These are phyloP conservation scores for Dunckerocampus dactyliophorus DNA, from an alignment of 2,113 vertebrate genomes.

Conservation along the genomic window DNA sequence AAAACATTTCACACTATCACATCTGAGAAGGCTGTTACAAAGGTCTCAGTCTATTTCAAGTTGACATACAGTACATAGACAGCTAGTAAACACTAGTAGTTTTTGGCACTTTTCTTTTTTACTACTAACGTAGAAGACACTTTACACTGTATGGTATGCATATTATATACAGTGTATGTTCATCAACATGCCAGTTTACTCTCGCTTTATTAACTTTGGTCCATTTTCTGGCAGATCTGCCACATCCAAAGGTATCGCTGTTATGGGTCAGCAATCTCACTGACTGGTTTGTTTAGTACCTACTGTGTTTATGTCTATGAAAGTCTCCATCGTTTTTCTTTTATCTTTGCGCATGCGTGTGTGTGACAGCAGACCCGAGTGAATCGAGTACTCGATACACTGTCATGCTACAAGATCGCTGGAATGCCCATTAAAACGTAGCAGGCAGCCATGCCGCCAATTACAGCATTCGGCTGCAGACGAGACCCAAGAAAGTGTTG, in stretches of 20 bases:
- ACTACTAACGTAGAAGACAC: neutral
- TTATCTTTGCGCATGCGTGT: too few species aligned
- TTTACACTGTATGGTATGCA: neutral
- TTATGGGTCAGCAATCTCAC: too few species aligned
- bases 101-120: neutral
- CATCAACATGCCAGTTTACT: neutral
- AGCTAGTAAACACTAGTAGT: neutral
- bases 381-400: too few species aligned
- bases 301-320: too few species aligned
- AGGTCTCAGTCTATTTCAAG: constrained; percentile 22
- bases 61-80: constrained; percentile 17
- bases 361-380: too few species aligned
- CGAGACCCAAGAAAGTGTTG: constrained; percentile 1
- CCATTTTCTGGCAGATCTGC: too few species aligned
- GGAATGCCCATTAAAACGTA: constrained; percentile 40
- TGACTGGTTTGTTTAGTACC: too few species aligned
- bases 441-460: constrained; percentile 32
- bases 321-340: too few species aligned
- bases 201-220: too few species aligned
- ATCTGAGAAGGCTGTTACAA: constrained; percentile 18
- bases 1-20: constrained; percentile 45
- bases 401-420: constrained; percentile 28
- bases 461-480: constrained; percentile 25
- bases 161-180: neutral
- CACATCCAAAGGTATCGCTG: too few species aligned